phyloP scores from a whole-genome alignment of 2,113 vertebrate species.

The Cyrtonyx montezumae region DNA sequence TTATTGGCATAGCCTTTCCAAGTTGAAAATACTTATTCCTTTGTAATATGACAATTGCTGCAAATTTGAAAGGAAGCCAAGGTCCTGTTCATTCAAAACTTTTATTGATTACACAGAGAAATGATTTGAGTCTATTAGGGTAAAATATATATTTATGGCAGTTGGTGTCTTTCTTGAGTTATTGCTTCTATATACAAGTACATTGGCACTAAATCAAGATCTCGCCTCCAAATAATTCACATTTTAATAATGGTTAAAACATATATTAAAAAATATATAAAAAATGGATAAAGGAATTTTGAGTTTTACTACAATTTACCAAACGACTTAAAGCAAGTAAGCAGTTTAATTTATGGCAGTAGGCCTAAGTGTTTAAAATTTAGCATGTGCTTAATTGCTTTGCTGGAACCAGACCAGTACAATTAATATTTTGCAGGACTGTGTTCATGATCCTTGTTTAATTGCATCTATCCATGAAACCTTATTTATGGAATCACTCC shows the following conservation, averaged over 20 bases:
- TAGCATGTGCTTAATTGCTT: conserved; percentile 61
- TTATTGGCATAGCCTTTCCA: not conserved
- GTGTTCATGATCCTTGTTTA: conserved; percentile 49
- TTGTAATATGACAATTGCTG: not conserved
- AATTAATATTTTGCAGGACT: conserved; percentile 46
- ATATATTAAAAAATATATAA: not conserved
- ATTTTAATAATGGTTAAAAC: not conserved
- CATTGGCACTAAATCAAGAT: not conserved
- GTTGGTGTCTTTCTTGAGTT: not conserved
- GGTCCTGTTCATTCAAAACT: not conserved
- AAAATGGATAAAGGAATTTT: not conserved
- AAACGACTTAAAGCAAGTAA: conserved; percentile 26
- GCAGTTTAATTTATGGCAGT: conserved; percentile 31
- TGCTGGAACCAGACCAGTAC: conserved; percentile 43
- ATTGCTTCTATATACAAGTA: not conserved
- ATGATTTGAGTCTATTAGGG: not conserved
- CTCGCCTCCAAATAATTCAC: not conserved
- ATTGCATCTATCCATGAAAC: conserved; percentile 62
- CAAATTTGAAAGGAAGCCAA: not conserved
- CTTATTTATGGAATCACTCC: conserved; percentile 56
- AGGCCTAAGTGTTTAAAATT: conserved; percentile 55
- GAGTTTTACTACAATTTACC: not conserved
- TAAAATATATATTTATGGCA: not conserved
- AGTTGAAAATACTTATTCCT: not conserved
- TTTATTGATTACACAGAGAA: not conserved